Conservation (phyloP, 30 jellyfish, hydroid and myxozoan species). For the Hydractinia echinata region DNA sequence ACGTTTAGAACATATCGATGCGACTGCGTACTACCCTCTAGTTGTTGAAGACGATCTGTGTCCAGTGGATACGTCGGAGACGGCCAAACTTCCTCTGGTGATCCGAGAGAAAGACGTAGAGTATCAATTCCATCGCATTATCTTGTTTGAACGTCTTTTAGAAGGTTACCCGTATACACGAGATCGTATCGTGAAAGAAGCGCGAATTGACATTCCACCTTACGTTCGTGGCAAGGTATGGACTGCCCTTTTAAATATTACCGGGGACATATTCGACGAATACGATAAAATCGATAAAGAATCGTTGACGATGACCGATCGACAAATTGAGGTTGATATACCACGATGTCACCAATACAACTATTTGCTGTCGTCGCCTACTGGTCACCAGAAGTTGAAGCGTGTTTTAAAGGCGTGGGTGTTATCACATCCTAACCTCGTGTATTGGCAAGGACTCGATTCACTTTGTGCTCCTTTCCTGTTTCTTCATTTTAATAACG, state of each 20-base stretch:
- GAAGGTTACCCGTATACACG: constrained; percentile 93
- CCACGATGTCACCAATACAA: constrained; percentile 99
- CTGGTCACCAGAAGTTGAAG: constrained; percentile 76
- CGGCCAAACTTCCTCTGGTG: constrained; percentile 85
- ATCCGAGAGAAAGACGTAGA: constrained; percentile 84
- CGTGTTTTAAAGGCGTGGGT: constrained; percentile 95
- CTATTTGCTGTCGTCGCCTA: constrained; percentile 80
- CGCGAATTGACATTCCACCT: constrained; percentile 93
- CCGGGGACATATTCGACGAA: constrained; percentile 58
- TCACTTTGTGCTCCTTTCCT: constrained; percentile 89
- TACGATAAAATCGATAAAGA: constrained; percentile 83
- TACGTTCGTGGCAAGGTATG: constrained; percentile 78
- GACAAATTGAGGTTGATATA: constrained; percentile 96
- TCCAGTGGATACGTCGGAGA: constrained; percentile 76
- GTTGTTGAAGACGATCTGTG: constrained; percentile 77
- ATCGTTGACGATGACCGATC: constrained; percentile 71
- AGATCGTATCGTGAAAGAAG: constrained; percentile 82
- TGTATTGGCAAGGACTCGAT: constrained; percentile 98
- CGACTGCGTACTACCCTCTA: constrained; percentile 78
- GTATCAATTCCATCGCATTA: constrained; percentile 86
- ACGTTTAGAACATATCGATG: constrained; percentile 48
- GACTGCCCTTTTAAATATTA: constrained; percentile 84
- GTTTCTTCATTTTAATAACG: constrained; percentile 74
- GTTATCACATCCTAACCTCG: constrained; percentile 58
- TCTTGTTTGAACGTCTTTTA: constrained; percentile 70